phyloP scores from a whole-genome alignment of 2,888 invertebrate genomes.

The Allolobophora icterica region DNA sequence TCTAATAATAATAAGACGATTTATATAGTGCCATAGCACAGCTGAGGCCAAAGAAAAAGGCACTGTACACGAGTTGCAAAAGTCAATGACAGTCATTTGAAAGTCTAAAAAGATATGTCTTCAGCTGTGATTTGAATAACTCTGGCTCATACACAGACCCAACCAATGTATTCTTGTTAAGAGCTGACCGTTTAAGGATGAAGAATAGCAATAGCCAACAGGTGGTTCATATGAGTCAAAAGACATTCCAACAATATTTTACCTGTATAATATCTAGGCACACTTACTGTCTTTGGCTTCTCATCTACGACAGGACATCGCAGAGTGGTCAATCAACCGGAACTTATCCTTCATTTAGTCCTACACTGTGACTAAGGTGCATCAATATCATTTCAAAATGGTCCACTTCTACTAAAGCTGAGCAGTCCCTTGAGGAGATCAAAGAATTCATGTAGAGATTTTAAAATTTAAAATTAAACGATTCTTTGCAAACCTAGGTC shows the following conservation, averaged over 20 bases:
- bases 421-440: no score
- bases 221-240: background rate
- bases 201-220: background rate
- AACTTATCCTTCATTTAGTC: background rate
- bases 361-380: background rate
- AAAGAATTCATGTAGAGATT: background rate
- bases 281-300: background rate
- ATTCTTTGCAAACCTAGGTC: constrained; percentile 20
- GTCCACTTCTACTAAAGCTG: background rate
- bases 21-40: no score
- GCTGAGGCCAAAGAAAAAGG: no score
- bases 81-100: no score
- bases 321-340: background rate
- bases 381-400: background rate
- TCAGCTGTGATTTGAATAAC: no score
- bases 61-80: no score
- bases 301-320: background rate
- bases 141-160: background rate
- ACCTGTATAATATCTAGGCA: background rate
- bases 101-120: no score
- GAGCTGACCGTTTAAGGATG: no score
- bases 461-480: background rate
- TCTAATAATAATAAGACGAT: no score
- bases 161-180: background rate
- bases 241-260: background rate